Evolutionary conservation across 1,140 invertebrate species (phyloP), one percentile per base, ranked within the genome.

Genomic region (Thaumetopoea pityocampa): DNA sequence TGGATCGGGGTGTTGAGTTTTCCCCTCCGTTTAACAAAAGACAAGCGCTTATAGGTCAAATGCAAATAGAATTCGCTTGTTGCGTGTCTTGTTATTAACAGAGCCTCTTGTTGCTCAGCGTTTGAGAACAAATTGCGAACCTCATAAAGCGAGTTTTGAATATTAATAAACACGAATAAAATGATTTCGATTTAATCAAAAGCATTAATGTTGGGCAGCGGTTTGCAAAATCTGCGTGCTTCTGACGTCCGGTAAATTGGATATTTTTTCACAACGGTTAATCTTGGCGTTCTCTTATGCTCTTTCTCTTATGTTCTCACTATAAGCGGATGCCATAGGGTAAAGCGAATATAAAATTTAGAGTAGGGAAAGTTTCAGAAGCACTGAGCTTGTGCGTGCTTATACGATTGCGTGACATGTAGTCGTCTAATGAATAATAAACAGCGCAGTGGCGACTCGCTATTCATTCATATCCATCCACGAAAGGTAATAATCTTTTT

Each of bases 381-480:
- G 64, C 72, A 57, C 53, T 57, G 67, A 52, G 61, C 60, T 61
- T 60, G 69, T 81, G 77, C 77, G 77, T 81, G 77, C 72, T 67
- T 62, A 57, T 57, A 63, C 65, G 63, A 53, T 79, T 66, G 74
- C 77, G 77, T 81, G 77, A 77, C 77, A 67, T 72, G 67, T 68
- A 72, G 60, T 67, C 77, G 67, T 78, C 74, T 79, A 77, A 79
- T 81, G 77, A 81, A 81, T 81, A 81, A 81, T 81, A 79, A 81
- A 74, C 73, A 78, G 73, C 70, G 58, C 53, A 54, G 59, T 63
- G 73, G 67, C 67, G 69, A 69, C 67, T 74, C 64, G 62, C 72
- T 71, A 69, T 67, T 81, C 77, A 77, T 74, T 79, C 74, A 77
- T 68, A 78, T 66, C 69, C 63, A 70, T 78, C 66, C 65, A 72